Evolutionary conservation across 2,888 invertebrate genomes (phyloP).

Genomic region (Ashinkailepas kermadecensis): DNA sequence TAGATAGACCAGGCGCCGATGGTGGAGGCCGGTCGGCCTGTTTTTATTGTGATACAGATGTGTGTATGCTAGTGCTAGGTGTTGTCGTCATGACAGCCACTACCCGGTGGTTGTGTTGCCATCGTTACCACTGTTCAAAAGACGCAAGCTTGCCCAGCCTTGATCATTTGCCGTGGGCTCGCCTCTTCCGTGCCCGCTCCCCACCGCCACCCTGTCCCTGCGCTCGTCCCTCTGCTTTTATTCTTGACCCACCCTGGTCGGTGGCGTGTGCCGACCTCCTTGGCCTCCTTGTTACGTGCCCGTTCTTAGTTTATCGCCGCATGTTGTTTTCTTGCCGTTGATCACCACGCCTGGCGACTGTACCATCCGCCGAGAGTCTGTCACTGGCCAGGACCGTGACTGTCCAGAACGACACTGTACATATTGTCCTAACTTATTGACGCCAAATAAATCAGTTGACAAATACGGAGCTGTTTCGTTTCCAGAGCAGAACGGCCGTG

Average conservation of each 20-base stretch:
- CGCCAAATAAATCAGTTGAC: neutral
- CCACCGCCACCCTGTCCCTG: too few relatives aligned
- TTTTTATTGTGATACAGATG: conserved; percentile 13
- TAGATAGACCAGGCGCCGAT: neutral
- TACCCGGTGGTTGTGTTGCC: too few relatives aligned
- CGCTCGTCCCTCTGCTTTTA: neutral
- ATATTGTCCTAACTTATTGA: conserved; percentile 18
- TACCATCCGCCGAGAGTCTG: neutral
- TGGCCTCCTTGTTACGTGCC: neutral
- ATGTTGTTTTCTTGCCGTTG: neutral
- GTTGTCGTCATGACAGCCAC: neutral
- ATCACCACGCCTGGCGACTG: neutral
- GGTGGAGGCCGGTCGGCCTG: neutral
- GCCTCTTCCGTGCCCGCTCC: too few relatives aligned
- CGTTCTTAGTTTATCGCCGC: neutral
- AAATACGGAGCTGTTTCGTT: neutral
- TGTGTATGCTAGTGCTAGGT: neutral
- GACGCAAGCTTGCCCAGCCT: too few relatives aligned
- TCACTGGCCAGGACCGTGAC: neutral
- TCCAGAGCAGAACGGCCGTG: neutral
- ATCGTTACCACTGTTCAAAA: neutral
- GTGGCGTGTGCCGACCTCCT: neutral
- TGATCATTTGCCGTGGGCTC: too few relatives aligned
- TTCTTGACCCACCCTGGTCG: neutral
- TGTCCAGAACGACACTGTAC: neutral